Conservation (phyloP, 2,797 vertebrate genomes). For the Anolis apletophallus region DNA sequence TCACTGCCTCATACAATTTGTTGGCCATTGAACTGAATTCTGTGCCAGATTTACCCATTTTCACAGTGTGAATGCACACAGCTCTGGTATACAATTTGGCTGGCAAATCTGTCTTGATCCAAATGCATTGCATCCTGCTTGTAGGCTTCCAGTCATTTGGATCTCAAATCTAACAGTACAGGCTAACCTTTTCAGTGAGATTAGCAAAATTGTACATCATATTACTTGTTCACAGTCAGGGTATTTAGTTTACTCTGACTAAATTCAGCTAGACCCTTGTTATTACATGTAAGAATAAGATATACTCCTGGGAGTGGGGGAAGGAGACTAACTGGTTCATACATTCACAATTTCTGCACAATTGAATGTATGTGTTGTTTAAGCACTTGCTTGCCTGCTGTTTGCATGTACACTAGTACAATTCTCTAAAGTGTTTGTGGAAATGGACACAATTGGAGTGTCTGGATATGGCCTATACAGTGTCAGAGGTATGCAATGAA, state of each 20-base stretch:
- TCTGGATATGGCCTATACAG: neutral
- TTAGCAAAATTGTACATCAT: neutral
- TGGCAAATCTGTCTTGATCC: neutral
- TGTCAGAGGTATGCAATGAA: neutral
- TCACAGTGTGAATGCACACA: neutral
- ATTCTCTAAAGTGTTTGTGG: neutral
- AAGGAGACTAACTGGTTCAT: neutral
- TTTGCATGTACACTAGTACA: neutral
- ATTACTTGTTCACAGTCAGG: neutral
- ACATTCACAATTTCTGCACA: neutral
- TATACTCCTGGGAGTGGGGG: neutral
- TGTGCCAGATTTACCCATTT: conserved; percentile 5
- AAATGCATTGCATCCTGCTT: neutral
- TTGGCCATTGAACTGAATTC: neutral
- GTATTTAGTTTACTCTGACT: neutral
- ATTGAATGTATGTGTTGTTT: neutral
- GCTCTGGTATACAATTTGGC: neutral
- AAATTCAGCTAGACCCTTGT: neutral
- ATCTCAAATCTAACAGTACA: neutral
- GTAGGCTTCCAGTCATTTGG: neutral
- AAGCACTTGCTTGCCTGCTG: neutral
- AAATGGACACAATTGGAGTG: neutral
- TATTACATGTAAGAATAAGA: neutral
- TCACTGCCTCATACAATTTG: neutral
- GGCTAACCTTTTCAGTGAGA: conserved; percentile 10